Evolutionary conservation across 2,888 invertebrate species (phyloP), one percentile per base, ranked within the genome.

Genomic region (Ochlodes sylvanus): DNA sequence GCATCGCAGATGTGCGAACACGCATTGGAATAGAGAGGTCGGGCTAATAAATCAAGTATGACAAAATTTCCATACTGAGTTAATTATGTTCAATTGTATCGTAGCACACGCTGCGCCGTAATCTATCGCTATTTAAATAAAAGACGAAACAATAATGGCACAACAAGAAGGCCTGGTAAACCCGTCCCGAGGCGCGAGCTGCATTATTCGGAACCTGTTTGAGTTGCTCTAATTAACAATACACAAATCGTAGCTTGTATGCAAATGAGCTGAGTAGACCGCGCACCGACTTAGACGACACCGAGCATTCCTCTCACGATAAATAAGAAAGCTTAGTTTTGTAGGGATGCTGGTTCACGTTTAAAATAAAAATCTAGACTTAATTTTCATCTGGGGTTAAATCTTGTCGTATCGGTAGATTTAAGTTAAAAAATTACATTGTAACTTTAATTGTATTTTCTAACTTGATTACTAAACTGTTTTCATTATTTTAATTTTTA

Each of bases 221-320:
- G 77, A 82, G 83, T 86, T 90, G 90, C 89, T 92, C 92, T 92
- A 92, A 93, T 93, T 93, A 93, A 92, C 92, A 89, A 92, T 89
- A 91, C 92, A 92, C 92, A 92, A 92, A 92, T 93, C 92, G 92
- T 87, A 90, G 88, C 92, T 89, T 92, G 92, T 91, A 92, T 93
- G 92, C 87, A 91, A 91, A 92, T 90, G 89, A 89, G 77, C 77
- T 76, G 81, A 78, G 70, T 77, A 76, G 80, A 72, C 80, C 75
- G 75, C 73, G 75, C 75, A 72, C 69, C 73, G 72, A 66, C 70
- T 73, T 74, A 70, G 75, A 75, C 71, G 71, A 72, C 57, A 47
- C 64, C 74, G 70, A 72, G 73, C 79, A 80, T 81, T 79, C 78
- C 80, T 75, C 74, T 72, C 74, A 73, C 72, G 80, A 79, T 83